phyloP scores from a whole-genome alignment of 2,797 vertebrate species.

The Rhinogobio ventralis region DNA sequence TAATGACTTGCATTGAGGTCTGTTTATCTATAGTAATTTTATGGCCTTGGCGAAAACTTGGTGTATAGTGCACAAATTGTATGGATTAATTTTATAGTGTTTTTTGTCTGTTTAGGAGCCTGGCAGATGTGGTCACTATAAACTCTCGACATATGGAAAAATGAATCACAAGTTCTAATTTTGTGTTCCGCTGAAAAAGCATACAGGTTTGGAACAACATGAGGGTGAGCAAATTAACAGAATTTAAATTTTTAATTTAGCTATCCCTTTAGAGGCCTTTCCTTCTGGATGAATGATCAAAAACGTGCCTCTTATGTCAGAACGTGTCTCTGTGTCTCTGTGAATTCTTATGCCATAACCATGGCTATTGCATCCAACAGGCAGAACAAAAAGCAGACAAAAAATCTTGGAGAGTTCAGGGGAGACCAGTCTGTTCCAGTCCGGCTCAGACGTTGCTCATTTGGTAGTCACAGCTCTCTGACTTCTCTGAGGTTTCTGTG shows the following conservation, averaged over 20 bases:
- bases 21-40: not conserved
- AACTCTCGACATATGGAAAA: not conserved
- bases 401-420: slow-evolving; percentile 45
- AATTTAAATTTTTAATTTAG: not conserved
- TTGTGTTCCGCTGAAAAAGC: not conserved
- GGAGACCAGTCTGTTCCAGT: slow-evolving; percentile 29
- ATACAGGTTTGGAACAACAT: not conserved
- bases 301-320: slow-evolving; percentile 4
- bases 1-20: not conserved
- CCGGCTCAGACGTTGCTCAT: slow-evolving; percentile 9
- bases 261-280: not conserved
- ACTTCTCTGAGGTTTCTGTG: slow-evolving; percentile 30
- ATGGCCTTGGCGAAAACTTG: not conserved
- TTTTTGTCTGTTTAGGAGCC: not conserved
- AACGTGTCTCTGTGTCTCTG: not conserved
- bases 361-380: slow-evolving; percentile 13
- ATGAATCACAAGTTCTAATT: not conserved
- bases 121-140: not conserved
- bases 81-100: not conserved
- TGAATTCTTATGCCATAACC: slow-evolving; percentile 43
- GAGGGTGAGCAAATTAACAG: not conserved
- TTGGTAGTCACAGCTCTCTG: slow-evolving; percentile 24
- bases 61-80: not conserved
- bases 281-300: slow-evolving; percentile 15
- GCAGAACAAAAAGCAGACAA: slow-evolving; percentile 36